Evolutionary conservation across 2,113 vertebrate genomes (phyloP).

Genomic region (Centrocercus urophasianus): DNA sequence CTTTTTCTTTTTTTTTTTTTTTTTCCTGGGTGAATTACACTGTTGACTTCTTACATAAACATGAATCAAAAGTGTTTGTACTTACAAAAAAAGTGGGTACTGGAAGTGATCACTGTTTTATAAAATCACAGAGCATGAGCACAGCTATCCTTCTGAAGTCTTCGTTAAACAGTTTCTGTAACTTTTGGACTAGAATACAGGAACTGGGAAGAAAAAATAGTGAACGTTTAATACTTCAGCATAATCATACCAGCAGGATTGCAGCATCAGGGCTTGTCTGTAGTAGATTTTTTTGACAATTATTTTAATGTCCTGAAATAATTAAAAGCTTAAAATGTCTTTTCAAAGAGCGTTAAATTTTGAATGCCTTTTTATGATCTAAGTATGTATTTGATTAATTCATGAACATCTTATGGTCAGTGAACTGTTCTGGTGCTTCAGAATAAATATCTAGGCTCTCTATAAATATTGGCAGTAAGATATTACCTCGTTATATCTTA

Average conservation of each 20-base stretch:
- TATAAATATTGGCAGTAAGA: not conserved
- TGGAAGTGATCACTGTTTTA: not conserved
- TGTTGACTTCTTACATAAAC: not conserved
- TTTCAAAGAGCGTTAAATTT: not conserved
- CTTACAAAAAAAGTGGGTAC: not conserved
- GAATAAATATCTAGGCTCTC: not conserved
- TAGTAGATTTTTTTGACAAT: not conserved
- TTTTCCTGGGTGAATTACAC: not conserved
- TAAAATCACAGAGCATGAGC: not conserved
- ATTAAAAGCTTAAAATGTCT: not conserved
- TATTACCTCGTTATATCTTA: not conserved
- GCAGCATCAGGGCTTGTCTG: not conserved
- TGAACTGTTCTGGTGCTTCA: not conserved
- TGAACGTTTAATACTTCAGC: not conserved
- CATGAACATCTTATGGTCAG: not conserved
- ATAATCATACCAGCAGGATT: not conserved
- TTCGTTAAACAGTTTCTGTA: not conserved
- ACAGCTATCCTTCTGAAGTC: not conserved
- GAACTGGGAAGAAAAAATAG: not conserved
- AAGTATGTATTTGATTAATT: not conserved
- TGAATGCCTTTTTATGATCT: not conserved
- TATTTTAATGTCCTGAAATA: constrained; percentile 1
- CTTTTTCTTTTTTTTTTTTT: not conserved
- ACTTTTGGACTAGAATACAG: not conserved
- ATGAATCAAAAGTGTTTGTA: not conserved